Evolutionary conservation across 2,797 vertebrate species (phyloP).

Genomic region (Galaxias olidus): DNA sequence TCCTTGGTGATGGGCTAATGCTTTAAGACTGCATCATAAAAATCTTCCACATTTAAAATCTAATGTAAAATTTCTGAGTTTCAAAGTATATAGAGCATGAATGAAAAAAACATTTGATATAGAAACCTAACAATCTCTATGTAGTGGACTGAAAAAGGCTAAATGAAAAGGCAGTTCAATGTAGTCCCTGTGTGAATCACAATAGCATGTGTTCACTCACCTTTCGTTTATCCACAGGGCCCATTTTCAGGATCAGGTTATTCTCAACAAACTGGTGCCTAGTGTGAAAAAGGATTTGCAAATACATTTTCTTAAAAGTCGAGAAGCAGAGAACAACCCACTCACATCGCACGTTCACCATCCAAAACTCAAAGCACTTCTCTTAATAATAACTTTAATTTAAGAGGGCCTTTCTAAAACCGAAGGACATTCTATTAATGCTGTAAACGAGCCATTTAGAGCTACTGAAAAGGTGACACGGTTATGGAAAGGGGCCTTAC

Average conservation of each 20-base stretch:
- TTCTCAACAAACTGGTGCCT: constrained; percentile 99
- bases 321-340: background rate
- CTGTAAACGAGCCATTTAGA: background rate
- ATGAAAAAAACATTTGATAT: too few species aligned
- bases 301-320: background rate
- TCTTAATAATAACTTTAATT: too few species aligned
- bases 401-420: too few species aligned
- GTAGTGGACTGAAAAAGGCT: background rate
- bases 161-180: too few species aligned
- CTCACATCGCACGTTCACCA: background rate
- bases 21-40: too few species aligned
- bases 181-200: too few species aligned
- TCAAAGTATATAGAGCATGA: too few species aligned
- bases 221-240: constrained; percentile 98
- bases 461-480: background rate
- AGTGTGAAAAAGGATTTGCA: too few species aligned
- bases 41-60: too few species aligned
- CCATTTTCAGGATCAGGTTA: constrained; percentile 99
- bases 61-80: too few species aligned
- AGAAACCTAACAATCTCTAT: too few species aligned
- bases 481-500: constrained; percentile 67
- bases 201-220: constrained; percentile 75
- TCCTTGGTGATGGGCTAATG: background rate
- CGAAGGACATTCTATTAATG: too few species aligned
- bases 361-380: background rate